Percentiles rank a stretch among this genome's conserved stretches.
These are phyloP conservation scores for Antechinus flavipes DNA, from an alignment of 2,113 vertebrate genomes.

Conservation along the genomic window DNA sequence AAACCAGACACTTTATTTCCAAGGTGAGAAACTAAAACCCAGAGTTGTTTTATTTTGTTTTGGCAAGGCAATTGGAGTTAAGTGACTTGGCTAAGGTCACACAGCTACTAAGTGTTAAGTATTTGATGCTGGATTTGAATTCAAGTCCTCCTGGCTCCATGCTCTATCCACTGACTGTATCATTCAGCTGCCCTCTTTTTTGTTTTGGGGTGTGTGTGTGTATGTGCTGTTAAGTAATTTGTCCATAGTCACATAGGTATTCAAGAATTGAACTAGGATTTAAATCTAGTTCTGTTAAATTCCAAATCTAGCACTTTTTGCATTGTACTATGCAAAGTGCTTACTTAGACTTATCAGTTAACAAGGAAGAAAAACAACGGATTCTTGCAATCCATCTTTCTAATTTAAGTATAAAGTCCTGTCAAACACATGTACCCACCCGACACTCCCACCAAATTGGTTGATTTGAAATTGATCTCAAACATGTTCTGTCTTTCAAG, in stretches of 20 bases:
- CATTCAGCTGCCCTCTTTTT: no score
- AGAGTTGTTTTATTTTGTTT: neutral
- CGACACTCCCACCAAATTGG: neutral
- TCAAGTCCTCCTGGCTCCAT: no score
- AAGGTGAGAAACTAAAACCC: neutral
- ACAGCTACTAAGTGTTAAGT: no score
- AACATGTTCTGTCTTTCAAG: neutral
- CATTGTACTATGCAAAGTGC: neutral
- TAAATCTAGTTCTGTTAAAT: neutral
- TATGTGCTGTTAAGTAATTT: neutral
- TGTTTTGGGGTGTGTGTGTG: no score
- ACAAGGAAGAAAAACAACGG: neutral
- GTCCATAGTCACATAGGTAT: neutral
- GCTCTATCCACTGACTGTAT: no score
- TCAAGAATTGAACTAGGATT: neutral
- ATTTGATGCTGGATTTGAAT: no score
- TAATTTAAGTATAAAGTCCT: neutral
- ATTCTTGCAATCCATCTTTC: neutral
- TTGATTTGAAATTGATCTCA: neutral
- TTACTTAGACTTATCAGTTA: neutral
- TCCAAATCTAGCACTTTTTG: neutral
- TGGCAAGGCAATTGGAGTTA: no score
- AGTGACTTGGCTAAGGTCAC: no score
- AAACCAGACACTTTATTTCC: neutral
- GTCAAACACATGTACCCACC: neutral